Base-by-base conservation (phyloP, 1,140 invertebrate species). In the Procambarus clarkii region DNA sequence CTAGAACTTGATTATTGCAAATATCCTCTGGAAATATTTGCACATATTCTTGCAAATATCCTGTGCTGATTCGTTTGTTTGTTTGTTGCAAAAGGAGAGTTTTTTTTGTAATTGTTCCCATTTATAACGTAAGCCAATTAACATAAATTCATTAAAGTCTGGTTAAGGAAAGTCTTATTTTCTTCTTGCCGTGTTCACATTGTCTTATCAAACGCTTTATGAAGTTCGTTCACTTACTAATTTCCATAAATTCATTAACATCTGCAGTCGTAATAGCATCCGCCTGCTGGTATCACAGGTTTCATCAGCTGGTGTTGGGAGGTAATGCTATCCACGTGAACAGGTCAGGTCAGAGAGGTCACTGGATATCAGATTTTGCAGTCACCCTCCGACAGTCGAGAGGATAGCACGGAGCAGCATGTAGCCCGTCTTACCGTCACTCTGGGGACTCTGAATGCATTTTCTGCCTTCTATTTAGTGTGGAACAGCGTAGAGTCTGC, bases 161-260 rank as follows among this genome's bases (percentile, higher is more conserved):
- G 11, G 18, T 64, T 74, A 4, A 74, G 7, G n/a, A 34, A 74
- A 74, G 69, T 74, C 69, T 34, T 74, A 34, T 74, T 74, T 74
- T 74, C 24, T 24, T 2, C 18, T 64, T 11, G 21, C 13, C 18
- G 21, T 4, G 11, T 64, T 21, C 60, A 64, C 4, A 15, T 79
- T 50, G 15, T 5, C 34, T 69, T 45, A 64, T 34, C 44, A 45
- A n/a, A 45, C 54, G 24, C 60, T 64, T 34, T 44, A 60, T 4
- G 13, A 9, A 64, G 76, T 58, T 89, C 71, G 46, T 58, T 83
- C 80, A 74, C 80, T 77, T 60, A 77, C 50, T 58, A 50, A n/a
- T 60, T 21, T 60, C 58, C 88, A 78, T 90, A 90, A 90, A 90
- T 90, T 90, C 88, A 90, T 90, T 90, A 90, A 90, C 78, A 90